phyloP scores from a whole-genome alignment of 2,888 invertebrate genomes.

The Gonocerus acuteangulatus region DNA sequence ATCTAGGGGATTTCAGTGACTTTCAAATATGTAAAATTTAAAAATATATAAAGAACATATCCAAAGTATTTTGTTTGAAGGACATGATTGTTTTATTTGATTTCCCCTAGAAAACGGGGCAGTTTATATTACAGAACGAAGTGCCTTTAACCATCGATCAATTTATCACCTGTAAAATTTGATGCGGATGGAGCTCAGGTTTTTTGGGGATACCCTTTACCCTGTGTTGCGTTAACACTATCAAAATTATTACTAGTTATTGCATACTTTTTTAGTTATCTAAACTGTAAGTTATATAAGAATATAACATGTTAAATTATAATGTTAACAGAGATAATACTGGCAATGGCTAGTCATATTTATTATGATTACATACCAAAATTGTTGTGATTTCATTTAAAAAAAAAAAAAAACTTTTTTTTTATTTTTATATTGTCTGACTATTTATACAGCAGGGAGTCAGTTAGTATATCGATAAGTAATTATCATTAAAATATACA shows the following conservation, averaged over 20 bases:
- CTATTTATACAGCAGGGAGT: neutral
- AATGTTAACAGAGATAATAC: conserved; percentile 19
- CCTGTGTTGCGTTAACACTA: neutral
- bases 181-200: conserved; percentile 10
- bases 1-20: too few relatives aligned
- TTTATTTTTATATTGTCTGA: neutral
- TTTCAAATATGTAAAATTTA: too few relatives aligned
- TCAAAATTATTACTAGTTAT: neutral
- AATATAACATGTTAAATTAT: neutral
- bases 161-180: conserved; percentile 5
- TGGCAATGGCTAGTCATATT: conserved; percentile 19
- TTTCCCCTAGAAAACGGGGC: conserved; percentile 2
- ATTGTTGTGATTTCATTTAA: neutral
- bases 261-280: conserved; percentile 5
- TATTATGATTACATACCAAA: conserved; percentile 8
- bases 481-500: too few relatives aligned
- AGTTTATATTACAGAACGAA: conserved; percentile 16
- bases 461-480: neutral
- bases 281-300: conserved; percentile 14
- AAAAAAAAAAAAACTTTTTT: conserved; percentile 4
- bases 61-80: conserved; percentile 12
- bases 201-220: conserved; percentile 9
- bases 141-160: conserved; percentile 20
- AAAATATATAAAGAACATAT: conserved; percentile 14
- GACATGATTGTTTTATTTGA: conserved; percentile 1